These are phyloP conservation scores for Ethmia dodecea DNA, from an alignment of 2,888 invertebrate species.

Conservation along the genomic window DNA sequence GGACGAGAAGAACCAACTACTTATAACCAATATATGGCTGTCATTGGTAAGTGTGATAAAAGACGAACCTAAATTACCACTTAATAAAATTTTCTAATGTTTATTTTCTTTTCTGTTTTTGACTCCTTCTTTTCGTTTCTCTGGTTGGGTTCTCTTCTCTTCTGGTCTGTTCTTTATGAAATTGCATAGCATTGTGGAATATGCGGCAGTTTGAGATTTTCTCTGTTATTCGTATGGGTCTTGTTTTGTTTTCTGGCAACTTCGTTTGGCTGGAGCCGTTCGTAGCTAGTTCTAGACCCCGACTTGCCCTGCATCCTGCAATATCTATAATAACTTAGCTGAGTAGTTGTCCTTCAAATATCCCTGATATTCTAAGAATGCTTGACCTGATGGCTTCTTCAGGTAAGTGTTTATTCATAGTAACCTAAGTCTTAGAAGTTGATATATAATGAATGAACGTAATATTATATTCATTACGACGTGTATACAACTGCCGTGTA, in stretches of 20 bases:
- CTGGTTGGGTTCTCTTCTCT: constrained; percentile 40
- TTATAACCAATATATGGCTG: constrained; percentile 97
- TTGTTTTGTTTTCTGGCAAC: constrained; percentile 49
- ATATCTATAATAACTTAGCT: too few relatives aligned
- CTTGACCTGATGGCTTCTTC: too few relatives aligned
- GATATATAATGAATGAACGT: too few relatives aligned
- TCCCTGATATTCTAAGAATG: too few relatives aligned
- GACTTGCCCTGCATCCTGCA: constrained; percentile 58
- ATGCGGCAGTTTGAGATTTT: constrained; percentile 64
- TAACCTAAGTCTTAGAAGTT: too few relatives aligned
- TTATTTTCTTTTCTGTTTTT: constrained; percentile 26
- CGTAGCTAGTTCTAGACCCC: constrained; percentile 58
- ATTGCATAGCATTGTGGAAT: constrained; percentile 73
- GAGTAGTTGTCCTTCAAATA: too few relatives aligned
- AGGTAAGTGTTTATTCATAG: too few relatives aligned
- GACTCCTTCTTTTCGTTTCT: constrained; percentile 36
- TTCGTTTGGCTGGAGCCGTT: constrained; percentile 37
- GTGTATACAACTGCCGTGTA: constrained; percentile 62
- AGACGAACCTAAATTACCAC: constrained; percentile 73
- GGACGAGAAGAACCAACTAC: constrained; percentile 97
- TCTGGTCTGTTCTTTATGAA: constrained; percentile 49
- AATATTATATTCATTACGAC: too few relatives aligned
- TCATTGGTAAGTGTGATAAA: constrained; percentile 91
- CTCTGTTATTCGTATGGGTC: constrained; percentile 43
- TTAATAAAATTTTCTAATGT: constrained; percentile 63